Evolutionary conservation across 2,797 vertebrate genomes (phyloP), one percentile per base, ranked within the genome.

Genomic region (Leucoraja ocellata): DNA sequence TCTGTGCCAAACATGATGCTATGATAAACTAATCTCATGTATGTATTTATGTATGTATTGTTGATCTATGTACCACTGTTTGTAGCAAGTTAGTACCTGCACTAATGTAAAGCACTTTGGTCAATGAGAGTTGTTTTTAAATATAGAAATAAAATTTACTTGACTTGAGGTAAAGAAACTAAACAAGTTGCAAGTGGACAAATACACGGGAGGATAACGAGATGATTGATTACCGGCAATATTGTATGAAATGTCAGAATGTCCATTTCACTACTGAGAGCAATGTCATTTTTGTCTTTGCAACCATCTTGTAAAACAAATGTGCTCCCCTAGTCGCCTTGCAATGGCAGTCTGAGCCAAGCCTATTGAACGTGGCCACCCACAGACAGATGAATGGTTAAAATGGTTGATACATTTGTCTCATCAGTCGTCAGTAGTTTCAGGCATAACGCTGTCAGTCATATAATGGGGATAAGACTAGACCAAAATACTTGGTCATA

Each of bases 401-500:
- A 74, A 74, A 71, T 25, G 21, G 4, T 71, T 91, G 21, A 90
- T 71, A 90, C 65, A 90, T n/a, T 54, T 65, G 86, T 71, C 63
- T 73, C 73, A 36, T 73, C 36, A 91, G 63, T 73, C 88, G 25
- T 25, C 25, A 32, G 6, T 65, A 46, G 88, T 21, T 46, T 73
- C 18, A 73, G 8, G 11, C 88, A 91, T 39, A 91, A 91, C 71
- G 32, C 65, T 73, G 65, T 91, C 65, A 36, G 63, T 71, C 65
- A 23, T 39, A 71, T 36, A 16, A 32, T 39, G 32, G 14, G 25
- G 88, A 91, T 91, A 18, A 91, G 21, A 46, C 18, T 18, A 73
- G 73, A 28, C 32, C 88, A 91, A 73, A 91, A 73, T 91, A 46
- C 32, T 91, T 73, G 14, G 88, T 73, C 86, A 71, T 28, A 36